Conservation (phyloP, 2,113 vertebrate genomes). For the Naja naja region DNA sequence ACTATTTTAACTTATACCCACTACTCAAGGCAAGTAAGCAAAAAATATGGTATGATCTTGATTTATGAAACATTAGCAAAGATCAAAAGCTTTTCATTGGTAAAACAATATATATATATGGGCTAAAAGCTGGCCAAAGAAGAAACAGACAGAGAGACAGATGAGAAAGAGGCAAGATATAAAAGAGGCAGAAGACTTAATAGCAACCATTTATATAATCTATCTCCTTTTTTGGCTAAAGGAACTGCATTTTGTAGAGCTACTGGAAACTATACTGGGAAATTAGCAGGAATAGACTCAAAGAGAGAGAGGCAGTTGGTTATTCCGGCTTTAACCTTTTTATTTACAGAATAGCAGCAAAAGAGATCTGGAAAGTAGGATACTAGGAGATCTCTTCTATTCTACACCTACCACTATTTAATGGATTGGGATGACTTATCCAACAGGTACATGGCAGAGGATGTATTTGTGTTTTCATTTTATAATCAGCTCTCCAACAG, state of each 20-base stretch:
- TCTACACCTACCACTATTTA: not conserved
- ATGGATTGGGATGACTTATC: not conserved
- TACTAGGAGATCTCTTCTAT: not conserved
- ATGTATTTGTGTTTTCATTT: not conserved
- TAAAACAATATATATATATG: not conserved
- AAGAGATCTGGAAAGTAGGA: not conserved
- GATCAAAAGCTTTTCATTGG: not conserved
- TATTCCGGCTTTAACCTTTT: not conserved
- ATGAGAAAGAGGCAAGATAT: not conserved
- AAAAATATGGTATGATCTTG: not conserved
- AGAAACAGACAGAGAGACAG: not conserved
- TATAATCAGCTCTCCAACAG: not conserved
- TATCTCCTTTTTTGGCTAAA: not conserved
- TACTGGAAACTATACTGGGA: not conserved
- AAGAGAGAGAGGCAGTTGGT: not conserved
- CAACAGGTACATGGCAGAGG: not conserved
- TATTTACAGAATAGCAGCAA: not conserved
- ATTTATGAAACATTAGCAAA: not conserved
- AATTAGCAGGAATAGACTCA: not conserved
- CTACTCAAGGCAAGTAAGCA: not conserved
- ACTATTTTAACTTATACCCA: not conserved
- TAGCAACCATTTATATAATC: not conserved
- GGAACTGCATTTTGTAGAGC: not conserved
- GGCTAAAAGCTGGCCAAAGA: not conserved
- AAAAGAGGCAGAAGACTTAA: not conserved